Evolutionary conservation across 2,888 invertebrate genomes (phyloP).

Genomic region (Orthonychiurus folsomi): DNA sequence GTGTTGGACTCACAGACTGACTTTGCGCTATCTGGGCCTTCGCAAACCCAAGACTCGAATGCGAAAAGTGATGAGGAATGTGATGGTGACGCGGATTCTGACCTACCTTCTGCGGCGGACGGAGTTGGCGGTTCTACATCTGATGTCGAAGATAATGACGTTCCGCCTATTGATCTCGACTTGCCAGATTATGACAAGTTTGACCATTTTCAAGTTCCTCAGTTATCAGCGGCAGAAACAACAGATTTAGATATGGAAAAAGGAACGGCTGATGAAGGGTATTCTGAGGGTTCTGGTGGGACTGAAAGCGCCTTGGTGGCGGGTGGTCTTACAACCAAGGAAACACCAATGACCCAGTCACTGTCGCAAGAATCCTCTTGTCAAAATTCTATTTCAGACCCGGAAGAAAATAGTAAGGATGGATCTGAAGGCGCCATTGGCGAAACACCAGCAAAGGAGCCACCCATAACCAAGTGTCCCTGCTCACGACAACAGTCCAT

Average conservation of each 20-base stretch:
- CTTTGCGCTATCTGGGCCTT: no score
- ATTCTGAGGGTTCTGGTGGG: conserved; percentile 28
- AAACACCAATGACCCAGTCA: neutral
- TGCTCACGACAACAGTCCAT: conserved; percentile 63
- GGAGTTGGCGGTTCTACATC: conserved; percentile 28
- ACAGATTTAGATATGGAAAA: conserved; percentile 15
- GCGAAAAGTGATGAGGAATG: conserved; percentile 4
- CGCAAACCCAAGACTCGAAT: no score
- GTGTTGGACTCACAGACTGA: no score
- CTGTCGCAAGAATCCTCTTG: conserved; percentile 29
- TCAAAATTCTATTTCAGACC: conserved; percentile 32
- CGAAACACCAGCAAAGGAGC: neutral
- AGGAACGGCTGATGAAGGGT: conserved; percentile 36
- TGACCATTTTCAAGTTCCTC: neutral
- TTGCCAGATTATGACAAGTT: conserved; percentile 7
- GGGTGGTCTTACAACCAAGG: neutral
- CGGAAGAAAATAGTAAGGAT: conserved; percentile 19
- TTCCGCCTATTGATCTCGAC: conserved; percentile 23
- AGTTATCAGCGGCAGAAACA: neutral
- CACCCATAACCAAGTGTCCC: conserved; percentile 60
- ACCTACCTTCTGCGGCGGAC: conserved; percentile 32
- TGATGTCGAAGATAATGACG: conserved; percentile 30
- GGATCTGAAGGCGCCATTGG: neutral
- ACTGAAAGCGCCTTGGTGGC: conserved; percentile 3
- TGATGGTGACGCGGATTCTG: conserved; percentile 23